Percentiles rank a stretch among this genome's conserved stretches.
Conservation (phyloP, 2,113 vertebrate species). For the Nicator chloris region DNA sequence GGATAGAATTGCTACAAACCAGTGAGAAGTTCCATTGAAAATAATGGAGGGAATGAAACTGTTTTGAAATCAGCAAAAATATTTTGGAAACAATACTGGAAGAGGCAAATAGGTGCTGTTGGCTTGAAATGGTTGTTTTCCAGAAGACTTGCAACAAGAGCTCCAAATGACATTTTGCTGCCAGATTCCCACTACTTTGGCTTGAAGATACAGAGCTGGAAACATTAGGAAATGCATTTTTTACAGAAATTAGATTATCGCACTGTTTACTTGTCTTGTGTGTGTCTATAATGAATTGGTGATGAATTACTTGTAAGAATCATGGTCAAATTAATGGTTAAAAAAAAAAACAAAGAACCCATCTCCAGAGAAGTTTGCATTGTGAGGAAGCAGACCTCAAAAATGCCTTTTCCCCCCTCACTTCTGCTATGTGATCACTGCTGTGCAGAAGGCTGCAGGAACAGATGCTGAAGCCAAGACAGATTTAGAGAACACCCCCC, state of each 20-base stretch:
- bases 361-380: background rate
- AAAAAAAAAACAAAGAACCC: background rate
- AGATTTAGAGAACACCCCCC: background rate
- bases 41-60: background rate
- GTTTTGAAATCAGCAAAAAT: background rate
- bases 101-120: background rate
- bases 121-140: background rate
- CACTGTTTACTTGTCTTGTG: background rate
- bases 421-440: background rate
- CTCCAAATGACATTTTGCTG: background rate
- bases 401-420: background rate
- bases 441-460: background rate
- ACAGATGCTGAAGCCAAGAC: background rate
- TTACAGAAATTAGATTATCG: accelerated
- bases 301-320: background rate
- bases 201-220: background rate
- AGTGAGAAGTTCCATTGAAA: background rate
- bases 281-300: background rate
- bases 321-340: background rate
- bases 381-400: background rate
- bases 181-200: background rate
- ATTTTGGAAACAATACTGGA: background rate
- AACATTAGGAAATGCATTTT: background rate
- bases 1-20: background rate
- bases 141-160: background rate